phyloP scores from a whole-genome alignment of 2,113 vertebrate genomes.

The Reinhardtius hippoglossoides region DNA sequence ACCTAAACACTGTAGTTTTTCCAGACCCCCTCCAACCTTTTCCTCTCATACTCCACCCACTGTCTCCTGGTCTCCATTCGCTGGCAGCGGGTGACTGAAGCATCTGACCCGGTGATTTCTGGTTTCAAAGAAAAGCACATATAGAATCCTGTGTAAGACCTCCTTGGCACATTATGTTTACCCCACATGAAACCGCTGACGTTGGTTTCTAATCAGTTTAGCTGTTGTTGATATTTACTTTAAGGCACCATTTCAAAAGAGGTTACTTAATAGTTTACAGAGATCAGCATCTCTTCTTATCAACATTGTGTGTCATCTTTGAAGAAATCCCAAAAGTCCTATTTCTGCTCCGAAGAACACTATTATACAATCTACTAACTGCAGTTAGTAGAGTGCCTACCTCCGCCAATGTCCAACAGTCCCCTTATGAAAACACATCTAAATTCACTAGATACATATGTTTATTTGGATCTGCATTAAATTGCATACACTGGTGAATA shows the following conservation, averaged over 20 bases:
- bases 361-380: too few species aligned
- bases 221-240: constrained; percentile 3
- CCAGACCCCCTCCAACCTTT: constrained; percentile 31
- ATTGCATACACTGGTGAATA: too few species aligned
- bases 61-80: constrained; percentile 36
- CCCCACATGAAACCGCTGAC: constrained; percentile 13
- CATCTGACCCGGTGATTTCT: constrained; percentile 59
- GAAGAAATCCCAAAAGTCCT: background rate
- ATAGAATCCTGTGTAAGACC: constrained; percentile 8
- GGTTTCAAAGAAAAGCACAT: constrained; percentile 47
- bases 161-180: constrained; percentile 50
- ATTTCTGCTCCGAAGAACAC: background rate
- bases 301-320: background rate
- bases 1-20: constrained; percentile 68
- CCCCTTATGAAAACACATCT: too few species aligned
- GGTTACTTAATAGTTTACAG: background rate
- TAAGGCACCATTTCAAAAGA: background rate
- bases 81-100: constrained; percentile 40
- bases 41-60: constrained; percentile 44
- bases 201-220: constrained; percentile 11
- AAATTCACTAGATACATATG: too few species aligned
- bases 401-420: too few species aligned
- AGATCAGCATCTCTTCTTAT: background rate
- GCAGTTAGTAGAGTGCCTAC: too few species aligned
- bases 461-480: too few species aligned